Percentiles rank a stretch among this genome's conserved stretches.
Evolutionary conservation across 1,140 invertebrate species (phyloP).

Genomic region (Neocloeon triangulifer): DNA sequence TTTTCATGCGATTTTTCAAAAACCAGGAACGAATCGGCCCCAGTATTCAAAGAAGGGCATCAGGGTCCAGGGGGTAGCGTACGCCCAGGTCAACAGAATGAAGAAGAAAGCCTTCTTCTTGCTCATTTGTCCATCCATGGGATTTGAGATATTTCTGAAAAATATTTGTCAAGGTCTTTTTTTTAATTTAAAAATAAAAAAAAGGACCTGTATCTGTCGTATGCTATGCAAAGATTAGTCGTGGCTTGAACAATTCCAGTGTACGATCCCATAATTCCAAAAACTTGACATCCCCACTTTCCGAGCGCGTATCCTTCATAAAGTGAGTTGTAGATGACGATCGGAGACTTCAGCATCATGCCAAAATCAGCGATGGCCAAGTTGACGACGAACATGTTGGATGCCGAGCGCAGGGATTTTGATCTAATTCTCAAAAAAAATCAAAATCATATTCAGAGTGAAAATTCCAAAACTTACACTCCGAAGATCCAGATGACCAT

Average conservation of each 20-base stretch:
- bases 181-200: slow-evolving; percentile 1
- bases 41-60: slow-evolving; percentile 37
- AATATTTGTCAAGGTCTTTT: slow-evolving; percentile 2
- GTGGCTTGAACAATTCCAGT: slow-evolving; percentile 48
- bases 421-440: slow-evolving; percentile 24
- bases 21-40: slow-evolving; percentile 23
- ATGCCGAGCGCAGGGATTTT: slow-evolving; percentile 49
- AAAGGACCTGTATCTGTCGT: slow-evolving; percentile 37
- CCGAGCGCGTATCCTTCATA: slow-evolving; percentile 36
- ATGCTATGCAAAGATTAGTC: slow-evolving; percentile 50
- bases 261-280: slow-evolving; percentile 35
- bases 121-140: slow-evolving; percentile 44
- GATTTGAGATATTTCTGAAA: slow-evolving; percentile 42
- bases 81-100: slow-evolving; percentile 40
- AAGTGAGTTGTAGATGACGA: slow-evolving; percentile 42
- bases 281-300: slow-evolving; percentile 43
- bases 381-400: slow-evolving; percentile 59
- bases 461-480: slow-evolving; percentile 44
- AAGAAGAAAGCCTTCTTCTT: slow-evolving; percentile 35
- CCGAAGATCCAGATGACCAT: slow-evolving; percentile 64
- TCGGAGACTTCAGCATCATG: slow-evolving; percentile 51
- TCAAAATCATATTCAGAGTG: slow-evolving; percentile 9
- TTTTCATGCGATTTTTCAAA: slow-evolving; percentile 50
- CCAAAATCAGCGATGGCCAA: slow-evolving; percentile 49
- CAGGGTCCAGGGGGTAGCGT: slow-evolving; percentile 41